phyloP scores from a whole-genome alignment of 2,113 vertebrate species.

The Aspiorhynchus laticeps region DNA sequence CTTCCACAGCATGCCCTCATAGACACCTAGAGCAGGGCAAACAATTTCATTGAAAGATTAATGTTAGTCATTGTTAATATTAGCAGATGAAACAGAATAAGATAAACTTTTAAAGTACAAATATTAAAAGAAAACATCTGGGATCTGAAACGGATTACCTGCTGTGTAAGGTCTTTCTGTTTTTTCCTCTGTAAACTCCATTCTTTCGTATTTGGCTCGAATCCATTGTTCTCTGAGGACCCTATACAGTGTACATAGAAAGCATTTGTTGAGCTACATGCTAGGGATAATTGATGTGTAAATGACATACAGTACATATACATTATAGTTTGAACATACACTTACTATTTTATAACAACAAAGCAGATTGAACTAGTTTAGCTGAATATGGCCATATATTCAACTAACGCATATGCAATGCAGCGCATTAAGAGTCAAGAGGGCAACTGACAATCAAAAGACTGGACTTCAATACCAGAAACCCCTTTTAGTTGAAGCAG shows the following conservation, averaged over 20 bases:
- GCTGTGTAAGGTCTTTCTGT: constrained; percentile 73
- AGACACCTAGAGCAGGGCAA: constrained; percentile 65
- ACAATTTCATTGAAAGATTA: background rate
- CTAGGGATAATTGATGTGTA: background rate
- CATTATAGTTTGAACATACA: background rate
- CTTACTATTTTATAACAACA: background rate
- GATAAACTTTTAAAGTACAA: background rate
- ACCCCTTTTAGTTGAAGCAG: constrained; percentile 12
- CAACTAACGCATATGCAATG: background rate
- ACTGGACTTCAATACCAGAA: constrained; percentile 20
- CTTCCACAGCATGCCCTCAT: constrained; percentile 77
- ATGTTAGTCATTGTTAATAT: background rate
- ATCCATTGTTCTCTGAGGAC: constrained; percentile 92
- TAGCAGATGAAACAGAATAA: background rate
- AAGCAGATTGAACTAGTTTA: background rate
- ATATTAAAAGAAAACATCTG: background rate
- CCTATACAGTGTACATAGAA: constrained; percentile 65
- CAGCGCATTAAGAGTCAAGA: constrained; percentile 34
- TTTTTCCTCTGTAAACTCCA: constrained; percentile 82
- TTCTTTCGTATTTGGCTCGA: constrained; percentile 89
- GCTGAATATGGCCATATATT: background rate
- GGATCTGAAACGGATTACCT: constrained; percentile 73
- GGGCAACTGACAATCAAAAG: constrained; percentile 17
- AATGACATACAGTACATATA: background rate
- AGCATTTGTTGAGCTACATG: background rate